Percentiles rank a stretch among this genome's conserved stretches.
Conservation (phyloP, 2,113 vertebrate genomes). For the Morone saxatilis region DNA sequence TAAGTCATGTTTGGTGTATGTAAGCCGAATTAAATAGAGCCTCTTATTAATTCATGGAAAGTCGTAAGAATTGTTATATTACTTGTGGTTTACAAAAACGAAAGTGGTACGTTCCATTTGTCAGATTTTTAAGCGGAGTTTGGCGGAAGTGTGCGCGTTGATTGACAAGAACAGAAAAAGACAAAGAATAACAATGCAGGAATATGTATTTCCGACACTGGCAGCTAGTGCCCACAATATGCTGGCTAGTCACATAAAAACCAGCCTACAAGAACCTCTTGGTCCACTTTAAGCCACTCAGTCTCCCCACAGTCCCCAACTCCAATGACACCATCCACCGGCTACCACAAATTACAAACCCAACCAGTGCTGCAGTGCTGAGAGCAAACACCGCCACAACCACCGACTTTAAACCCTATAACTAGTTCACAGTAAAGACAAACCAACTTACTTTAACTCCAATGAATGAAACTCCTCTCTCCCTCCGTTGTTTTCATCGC, state of each 20-base stretch:
- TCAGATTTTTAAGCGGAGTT: not conserved
- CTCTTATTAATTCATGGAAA: accelerated
- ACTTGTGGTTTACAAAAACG: accelerated
- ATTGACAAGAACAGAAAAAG: not conserved
- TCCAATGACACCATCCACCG: not conserved
- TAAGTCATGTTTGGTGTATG: accelerated
- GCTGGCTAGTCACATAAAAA: not conserved
- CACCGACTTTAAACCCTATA: not conserved
- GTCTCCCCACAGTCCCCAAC: not conserved
- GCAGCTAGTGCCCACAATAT: not conserved
- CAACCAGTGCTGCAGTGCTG: not conserved
- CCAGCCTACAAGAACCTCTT: not conserved
- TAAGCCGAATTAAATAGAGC: not conserved
- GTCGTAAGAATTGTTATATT: accelerated
- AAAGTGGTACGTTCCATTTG: not conserved
- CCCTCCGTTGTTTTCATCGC: constrained; percentile 61
- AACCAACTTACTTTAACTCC: constrained; percentile 80
- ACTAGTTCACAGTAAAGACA: not conserved
- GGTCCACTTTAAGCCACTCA: not conserved
- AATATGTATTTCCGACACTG: not conserved
- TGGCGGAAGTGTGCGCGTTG: not conserved
- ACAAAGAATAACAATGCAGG: not conserved
- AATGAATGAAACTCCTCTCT: constrained; percentile 27
- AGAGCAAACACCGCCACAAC: not conserved
- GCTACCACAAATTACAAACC: not conserved